phyloP scores from a whole-genome alignment of 37 sponge, comb jelly and placozoan species.

The Ianthella basta region DNA sequence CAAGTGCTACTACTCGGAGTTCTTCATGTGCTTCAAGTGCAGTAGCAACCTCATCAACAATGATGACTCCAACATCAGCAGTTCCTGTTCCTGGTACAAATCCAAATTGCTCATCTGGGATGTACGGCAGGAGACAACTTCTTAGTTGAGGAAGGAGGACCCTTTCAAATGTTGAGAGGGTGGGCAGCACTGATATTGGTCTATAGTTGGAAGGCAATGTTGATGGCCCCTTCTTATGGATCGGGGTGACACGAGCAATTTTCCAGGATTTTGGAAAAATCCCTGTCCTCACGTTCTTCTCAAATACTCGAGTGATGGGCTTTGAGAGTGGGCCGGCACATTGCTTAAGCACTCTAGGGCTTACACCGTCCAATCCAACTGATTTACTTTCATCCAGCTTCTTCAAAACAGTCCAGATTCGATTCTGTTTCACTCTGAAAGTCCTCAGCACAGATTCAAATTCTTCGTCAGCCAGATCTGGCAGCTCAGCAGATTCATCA shows the following conservation, averaged over 20 bases:
- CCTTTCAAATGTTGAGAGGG: not conserved
- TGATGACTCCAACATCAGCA: constrained; percentile 16
- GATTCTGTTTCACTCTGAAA: not conserved
- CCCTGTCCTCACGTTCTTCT: not conserved
- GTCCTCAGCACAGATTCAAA: not conserved
- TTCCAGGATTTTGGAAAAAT: constrained; percentile 18
- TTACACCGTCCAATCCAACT: not conserved
- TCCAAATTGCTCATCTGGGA: constrained; percentile 21
- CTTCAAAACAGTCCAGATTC: not conserved
- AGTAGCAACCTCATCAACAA: constrained; percentile 24
- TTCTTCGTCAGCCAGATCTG: not conserved
- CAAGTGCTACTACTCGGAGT: constrained; percentile 2
- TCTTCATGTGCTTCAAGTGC: not conserved
- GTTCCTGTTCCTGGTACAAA: not conserved
- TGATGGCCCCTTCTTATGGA: not conserved
- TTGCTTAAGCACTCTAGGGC: not conserved
- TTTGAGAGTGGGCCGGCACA: not conserved
- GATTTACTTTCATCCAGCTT: not conserved
- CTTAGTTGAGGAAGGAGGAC: not conserved
- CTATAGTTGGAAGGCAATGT: not conserved
- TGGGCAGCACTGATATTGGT: constrained; percentile 24
- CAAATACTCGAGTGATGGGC: not conserved
- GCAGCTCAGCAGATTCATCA: not conserved
- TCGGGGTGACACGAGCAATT: not conserved
- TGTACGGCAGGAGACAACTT: not conserved